These are phyloP conservation scores for Mesocentrotus franciscanus DNA, from an alignment of 53 echinoderm and acorn worm genomes.

Conservation along the genomic window DNA sequence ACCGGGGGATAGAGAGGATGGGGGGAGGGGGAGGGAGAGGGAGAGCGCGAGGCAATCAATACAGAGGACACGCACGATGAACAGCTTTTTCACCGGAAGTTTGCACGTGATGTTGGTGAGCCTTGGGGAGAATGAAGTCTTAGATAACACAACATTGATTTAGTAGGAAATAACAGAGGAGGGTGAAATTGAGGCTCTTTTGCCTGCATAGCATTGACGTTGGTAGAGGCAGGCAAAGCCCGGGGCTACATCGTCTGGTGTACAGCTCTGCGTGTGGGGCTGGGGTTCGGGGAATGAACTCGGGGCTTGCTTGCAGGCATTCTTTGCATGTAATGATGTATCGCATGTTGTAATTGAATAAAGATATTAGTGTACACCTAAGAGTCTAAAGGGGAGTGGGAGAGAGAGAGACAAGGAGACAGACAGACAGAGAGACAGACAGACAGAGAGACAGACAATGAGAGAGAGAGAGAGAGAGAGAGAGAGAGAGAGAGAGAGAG, in stretches of 20 bases:
- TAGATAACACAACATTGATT: conserved; percentile 49
- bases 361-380: neutral
- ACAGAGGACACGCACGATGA: neutral
- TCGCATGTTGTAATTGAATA: conserved; percentile 19
- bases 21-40: neutral
- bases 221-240: neutral
- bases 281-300: neutral
- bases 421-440: neutral
- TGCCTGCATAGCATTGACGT: neutral
- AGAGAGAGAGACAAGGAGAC: neutral
- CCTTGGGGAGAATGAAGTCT: conserved; percentile 44
- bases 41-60: neutral
- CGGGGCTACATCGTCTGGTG: neutral
- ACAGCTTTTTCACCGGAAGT: conserved; percentile 29
- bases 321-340: conserved; percentile 16
- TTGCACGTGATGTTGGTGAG: conserved; percentile 32
- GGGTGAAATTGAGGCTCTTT: conserved; percentile 32
- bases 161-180: neutral
- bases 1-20: neutral
- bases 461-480: neutral
- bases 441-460: too few relatives aligned
- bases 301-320: neutral
- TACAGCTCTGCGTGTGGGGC: neutral
- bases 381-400: neutral
- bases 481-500: neutral